A percentile compares a stretch with the other conserved stretches of the same genome.
Conservation (phyloP, 2,113 vertebrate genomes). For the Aix galericulata region DNA sequence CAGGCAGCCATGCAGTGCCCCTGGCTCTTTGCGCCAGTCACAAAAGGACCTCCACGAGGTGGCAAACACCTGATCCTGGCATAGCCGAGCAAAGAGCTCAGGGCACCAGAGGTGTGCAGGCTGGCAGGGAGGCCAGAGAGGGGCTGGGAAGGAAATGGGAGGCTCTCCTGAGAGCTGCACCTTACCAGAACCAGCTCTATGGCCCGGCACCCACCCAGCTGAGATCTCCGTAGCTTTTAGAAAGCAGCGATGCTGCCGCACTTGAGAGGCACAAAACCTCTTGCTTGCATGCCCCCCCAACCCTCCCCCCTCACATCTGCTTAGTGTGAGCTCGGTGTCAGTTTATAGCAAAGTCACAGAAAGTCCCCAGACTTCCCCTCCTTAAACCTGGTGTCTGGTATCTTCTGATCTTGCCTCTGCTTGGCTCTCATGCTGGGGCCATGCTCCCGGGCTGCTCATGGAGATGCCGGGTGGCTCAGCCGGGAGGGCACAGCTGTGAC, state of each 20-base stretch:
- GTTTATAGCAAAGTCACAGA: slow-evolving; percentile 9
- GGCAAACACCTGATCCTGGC: not conserved
- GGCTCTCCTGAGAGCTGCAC: not conserved
- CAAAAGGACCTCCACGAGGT: not conserved
- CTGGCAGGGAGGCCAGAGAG: not conserved
- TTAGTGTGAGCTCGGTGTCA: not conserved
- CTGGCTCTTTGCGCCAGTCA: slow-evolving; percentile 3
- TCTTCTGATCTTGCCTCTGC: not conserved
- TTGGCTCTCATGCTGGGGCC: not conserved
- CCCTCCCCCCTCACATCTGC: not conserved
- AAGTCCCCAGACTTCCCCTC: slow-evolving; percentile 27
- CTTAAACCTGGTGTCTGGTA: not conserved
- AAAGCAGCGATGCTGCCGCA: accelerated
- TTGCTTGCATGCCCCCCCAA: not conserved
- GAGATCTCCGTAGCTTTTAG: not conserved
- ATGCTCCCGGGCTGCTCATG: not conserved
- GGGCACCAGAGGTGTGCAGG: not conserved
- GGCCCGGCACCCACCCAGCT: not conserved
- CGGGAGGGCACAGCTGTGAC: not conserved
- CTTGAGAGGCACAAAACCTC: not conserved
- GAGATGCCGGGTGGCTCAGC: accelerated
- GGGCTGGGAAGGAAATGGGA: not conserved
- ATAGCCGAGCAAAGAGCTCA: not conserved
- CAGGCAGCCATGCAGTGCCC: not conserved
- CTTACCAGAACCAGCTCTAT: not conserved